A percentile compares a stretch with the other conserved stretches of the same genome.
These are phyloP conservation scores for human (Homo sapiens) DNA, from an alignment of 2,113 vertebrate species.

Conservation along the genomic window DNA sequence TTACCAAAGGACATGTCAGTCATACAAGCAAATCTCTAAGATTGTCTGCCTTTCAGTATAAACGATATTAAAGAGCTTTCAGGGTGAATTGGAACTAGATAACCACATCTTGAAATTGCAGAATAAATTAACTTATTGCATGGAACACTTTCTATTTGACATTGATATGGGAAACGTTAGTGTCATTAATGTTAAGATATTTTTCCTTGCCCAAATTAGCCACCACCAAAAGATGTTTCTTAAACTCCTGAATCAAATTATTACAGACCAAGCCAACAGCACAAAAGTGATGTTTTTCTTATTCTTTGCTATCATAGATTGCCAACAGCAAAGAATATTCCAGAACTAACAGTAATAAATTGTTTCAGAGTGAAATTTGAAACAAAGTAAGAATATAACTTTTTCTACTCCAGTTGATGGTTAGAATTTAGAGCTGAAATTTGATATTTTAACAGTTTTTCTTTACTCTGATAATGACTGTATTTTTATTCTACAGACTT, in stretches of 20 bases:
- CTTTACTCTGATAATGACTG: neutral
- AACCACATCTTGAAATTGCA: neutral
- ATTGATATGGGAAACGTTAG: neutral
- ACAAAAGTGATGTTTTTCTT: neutral
- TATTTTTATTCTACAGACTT: neutral
- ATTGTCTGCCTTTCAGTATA: neutral
- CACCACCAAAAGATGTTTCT: neutral
- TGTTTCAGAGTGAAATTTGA: constrained; percentile 48
- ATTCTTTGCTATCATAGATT: neutral
- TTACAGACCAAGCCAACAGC: neutral
- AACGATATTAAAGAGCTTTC: constrained; percentile 42
- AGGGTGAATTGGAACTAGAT: constrained; percentile 28
- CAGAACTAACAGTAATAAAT: neutral
- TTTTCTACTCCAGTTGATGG: neutral
- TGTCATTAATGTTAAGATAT: neutral
- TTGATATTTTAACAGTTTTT: neutral
- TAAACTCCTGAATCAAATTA: neutral
- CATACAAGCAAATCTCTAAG: constrained; percentile 33
- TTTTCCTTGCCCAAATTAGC: constrained; percentile 1
- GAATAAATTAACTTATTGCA: constrained; percentile 22
- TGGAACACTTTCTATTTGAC: neutral
- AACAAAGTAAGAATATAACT: neutral
- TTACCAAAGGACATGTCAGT: constrained; percentile 12
- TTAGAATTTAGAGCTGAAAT: constrained; percentile 42
- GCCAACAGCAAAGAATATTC: neutral